phyloP scores from a whole-genome alignment of 2,113 vertebrate genomes.

The Caranx melampygus region DNA sequence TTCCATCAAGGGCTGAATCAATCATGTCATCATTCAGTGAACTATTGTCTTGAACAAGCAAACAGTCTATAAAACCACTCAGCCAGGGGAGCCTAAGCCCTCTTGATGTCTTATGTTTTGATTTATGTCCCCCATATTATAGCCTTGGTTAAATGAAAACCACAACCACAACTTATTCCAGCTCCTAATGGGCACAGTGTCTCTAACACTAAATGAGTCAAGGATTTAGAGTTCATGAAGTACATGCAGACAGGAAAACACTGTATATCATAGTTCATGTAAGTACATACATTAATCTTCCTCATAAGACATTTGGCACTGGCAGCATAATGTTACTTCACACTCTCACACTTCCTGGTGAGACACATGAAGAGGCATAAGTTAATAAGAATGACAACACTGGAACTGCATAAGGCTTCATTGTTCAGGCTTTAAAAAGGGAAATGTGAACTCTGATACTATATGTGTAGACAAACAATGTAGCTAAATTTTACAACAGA shows the following conservation, averaged over 20 bases:
- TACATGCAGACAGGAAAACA: neutral
- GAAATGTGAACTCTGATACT: neutral
- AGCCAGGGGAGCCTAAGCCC: too few species aligned
- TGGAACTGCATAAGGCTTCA: neutral
- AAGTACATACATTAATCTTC: neutral
- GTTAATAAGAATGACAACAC: neutral
- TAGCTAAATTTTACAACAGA: neutral
- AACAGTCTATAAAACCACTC: conserved; percentile 21
- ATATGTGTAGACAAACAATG: neutral
- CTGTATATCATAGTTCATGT: neutral
- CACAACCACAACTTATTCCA: conserved; percentile 34
- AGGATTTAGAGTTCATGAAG: neutral
- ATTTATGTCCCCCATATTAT: conserved; percentile 32
- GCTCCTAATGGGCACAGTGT: neutral
- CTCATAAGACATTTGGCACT: neutral
- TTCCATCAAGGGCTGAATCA: conserved; percentile 24
- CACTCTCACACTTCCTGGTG: neutral
- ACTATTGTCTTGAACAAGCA: conserved; percentile 44
- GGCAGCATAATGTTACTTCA: neutral
- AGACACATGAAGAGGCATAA: neutral
- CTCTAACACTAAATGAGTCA: neutral
- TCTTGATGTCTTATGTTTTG: conserved; percentile 10
- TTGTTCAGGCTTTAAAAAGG: neutral
- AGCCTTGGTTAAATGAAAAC: conserved; percentile 27
- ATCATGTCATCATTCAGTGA: conserved; percentile 39